phyloP scores from a whole-genome alignment of 2,113 vertebrate species.

The Syngnathus typhle region DNA sequence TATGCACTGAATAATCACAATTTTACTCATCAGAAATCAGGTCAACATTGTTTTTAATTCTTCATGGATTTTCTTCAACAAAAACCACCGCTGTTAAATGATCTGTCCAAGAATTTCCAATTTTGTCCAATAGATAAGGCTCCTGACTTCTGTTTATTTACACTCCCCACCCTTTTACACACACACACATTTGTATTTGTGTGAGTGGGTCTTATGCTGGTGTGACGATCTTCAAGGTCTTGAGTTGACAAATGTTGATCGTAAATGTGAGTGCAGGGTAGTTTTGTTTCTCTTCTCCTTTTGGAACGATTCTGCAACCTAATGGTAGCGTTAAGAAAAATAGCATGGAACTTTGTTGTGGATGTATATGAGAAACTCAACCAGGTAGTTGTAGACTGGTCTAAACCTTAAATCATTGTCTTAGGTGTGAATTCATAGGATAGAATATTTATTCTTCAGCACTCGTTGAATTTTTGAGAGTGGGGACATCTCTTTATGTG shows the following conservation, averaged over 20 bases:
- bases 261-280: not conserved
- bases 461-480: not conserved
- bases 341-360: not conserved
- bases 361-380: too few relatives aligned
- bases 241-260: not conserved
- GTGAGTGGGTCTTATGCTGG: not conserved
- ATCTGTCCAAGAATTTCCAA: conserved; percentile 28
- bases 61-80: not conserved
- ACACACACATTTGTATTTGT: conserved; percentile 1
- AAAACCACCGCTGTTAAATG: conserved; percentile 3
- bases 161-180: not conserved
- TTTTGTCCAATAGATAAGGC: conserved; percentile 35
- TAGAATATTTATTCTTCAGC: not conserved
- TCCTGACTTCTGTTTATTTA: conserved; percentile 12
- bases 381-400: too few relatives aligned
- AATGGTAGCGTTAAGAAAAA: not conserved
- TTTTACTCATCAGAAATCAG: not conserved
- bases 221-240: not conserved
- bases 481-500: not conserved
- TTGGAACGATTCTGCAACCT: not conserved
- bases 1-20: not conserved
- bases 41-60: not conserved
- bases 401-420: too few relatives aligned
- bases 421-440: not conserved
- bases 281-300: not conserved